Evolutionary conservation across 2,797 vertebrate genomes (phyloP), one percentile per base, ranked within the genome.

Genomic region (Phrynocephalus vlangalii): DNA sequence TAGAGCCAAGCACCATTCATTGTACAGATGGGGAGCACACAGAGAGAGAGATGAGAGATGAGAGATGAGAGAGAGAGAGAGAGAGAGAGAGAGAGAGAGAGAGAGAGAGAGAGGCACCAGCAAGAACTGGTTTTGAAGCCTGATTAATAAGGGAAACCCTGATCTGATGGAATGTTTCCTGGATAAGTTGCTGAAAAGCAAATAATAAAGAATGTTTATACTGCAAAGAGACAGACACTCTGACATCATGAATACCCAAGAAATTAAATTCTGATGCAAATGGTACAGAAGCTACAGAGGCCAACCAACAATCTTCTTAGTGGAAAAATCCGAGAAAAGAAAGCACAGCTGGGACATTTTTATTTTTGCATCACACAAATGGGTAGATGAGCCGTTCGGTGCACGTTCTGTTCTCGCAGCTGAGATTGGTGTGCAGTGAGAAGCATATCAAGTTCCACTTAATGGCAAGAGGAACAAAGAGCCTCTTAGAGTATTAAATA

Each of bases 131-230:
- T 88, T 88, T 85, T 77, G 33, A 72, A 85, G 48, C 70, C 78
- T 77, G 28, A 85, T 88, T 85, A 70, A 85, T 60, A 70, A 63
- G 50, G 33, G 6, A 76, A 66, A 50, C 78, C 76, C 38, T 76
- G 68, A 85, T 70, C 56, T 77, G 7, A 30, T 82, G 63, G 70
- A 88, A 85, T 77, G 78, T 70, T 77, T 88, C 79, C 71, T 88
- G 76, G 56, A 26, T 79, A 63, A 26, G 13, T 63, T 44, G 26
- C 60, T 82, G 83, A 70, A 52, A 66, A 30, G 33, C 33, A n/a
- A 73, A 10, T 11, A 33, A 79, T 44, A 68, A 6, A 67, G 79
- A 76, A 88, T 85, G 30, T 63, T 85, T 5, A 52, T 44, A 60
- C 60, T 44, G 44, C 78, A 81, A 30, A 18, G 52, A 66, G 70